Evolutionary conservation across 2,797 vertebrate genomes (phyloP), one percentile per base, ranked within the genome.

Genomic region (Dicrostonyx torquatus): DNA sequence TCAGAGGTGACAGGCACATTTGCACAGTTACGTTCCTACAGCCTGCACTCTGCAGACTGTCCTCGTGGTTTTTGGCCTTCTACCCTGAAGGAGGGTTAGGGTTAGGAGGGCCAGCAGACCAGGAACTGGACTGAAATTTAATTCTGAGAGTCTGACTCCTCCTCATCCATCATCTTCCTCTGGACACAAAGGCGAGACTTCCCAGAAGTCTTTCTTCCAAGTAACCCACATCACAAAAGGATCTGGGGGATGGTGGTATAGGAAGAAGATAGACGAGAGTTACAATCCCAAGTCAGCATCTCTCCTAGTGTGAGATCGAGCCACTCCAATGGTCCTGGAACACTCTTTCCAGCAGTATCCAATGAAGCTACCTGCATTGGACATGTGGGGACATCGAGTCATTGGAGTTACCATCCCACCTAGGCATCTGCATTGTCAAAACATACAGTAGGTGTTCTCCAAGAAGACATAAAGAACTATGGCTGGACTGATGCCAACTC

Each of bases 1-100:
- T 98, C 96, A 89, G 91, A 97, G 89, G 26, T 87, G 96, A 97
- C 94, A 31, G 29, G 53, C 18, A 78, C 2, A 77, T 78, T n/a
- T 29, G 12, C 70, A 78, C 31, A n/a, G 7, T 29, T 91, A 68
- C 80, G 43, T 70, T 75, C 58, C 91, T 87, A 3, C 17, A 37
- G 83, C 87, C 87, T 76, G 9, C 15, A 68, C 76, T 77, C 50
- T 17, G 14, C 37, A 9, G 58, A 48, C 18, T 0, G 0, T 76
- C 76, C 62, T 84, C 53, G 17, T 29, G 80, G 83, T 60, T 89
- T 82, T 79, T 34, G 29, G 43, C 62, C 90, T 75, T 88, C 92
- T 34, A 3, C 15, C 0, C 13, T n/a, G 89, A 94, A 73, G 53
- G 77, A 50, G 43, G 20, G 31, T 66, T 34, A 66, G 60, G 24